Evolutionary conservation across 2,797 vertebrate genomes (phyloP).

Genomic region (Argyrosomus regius): DNA sequence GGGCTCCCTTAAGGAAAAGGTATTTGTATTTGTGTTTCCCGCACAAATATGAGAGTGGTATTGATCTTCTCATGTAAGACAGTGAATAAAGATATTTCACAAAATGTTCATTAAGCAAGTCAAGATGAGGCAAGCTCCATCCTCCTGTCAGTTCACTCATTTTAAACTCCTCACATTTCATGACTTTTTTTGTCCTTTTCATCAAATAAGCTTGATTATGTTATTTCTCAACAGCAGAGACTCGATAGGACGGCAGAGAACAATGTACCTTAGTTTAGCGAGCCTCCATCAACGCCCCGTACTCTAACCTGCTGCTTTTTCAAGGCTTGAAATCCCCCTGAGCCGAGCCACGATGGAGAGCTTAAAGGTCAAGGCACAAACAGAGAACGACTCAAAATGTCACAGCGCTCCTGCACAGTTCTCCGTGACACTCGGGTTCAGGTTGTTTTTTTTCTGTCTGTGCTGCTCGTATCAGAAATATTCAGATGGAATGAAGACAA

Average conservation of each 20-base stretch:
- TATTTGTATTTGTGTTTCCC: too few species aligned
- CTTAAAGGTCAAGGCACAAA: conserved; percentile 48
- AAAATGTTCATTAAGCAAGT: not conserved
- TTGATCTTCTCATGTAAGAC: not conserved
- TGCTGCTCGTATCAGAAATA: not conserved
- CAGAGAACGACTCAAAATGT: conserved; percentile 34
- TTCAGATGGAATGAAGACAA: conserved; percentile 16
- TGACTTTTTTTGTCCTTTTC: not conserved
- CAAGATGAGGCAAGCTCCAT: not conserved
- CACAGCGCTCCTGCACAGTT: conserved; percentile 22
- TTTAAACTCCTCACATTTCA: not conserved
- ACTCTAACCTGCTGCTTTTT: conserved; percentile 23
- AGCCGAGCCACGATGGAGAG: not conserved
- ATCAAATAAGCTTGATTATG: not conserved
- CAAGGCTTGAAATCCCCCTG: conserved; percentile 15
- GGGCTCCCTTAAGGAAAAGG: too few species aligned
- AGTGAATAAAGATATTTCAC: not conserved
- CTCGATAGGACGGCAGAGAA: not conserved
- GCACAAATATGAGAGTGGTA: not conserved
- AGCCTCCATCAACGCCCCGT: not conserved
- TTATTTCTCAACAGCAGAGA: not conserved
- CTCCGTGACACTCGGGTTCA: not conserved
- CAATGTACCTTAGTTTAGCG: not conserved
- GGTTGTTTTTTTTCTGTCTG: not conserved
- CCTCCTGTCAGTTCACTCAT: not conserved